phyloP scores from a whole-genome alignment of 2,888 invertebrate genomes.

The Chloroclystis v-ata region DNA sequence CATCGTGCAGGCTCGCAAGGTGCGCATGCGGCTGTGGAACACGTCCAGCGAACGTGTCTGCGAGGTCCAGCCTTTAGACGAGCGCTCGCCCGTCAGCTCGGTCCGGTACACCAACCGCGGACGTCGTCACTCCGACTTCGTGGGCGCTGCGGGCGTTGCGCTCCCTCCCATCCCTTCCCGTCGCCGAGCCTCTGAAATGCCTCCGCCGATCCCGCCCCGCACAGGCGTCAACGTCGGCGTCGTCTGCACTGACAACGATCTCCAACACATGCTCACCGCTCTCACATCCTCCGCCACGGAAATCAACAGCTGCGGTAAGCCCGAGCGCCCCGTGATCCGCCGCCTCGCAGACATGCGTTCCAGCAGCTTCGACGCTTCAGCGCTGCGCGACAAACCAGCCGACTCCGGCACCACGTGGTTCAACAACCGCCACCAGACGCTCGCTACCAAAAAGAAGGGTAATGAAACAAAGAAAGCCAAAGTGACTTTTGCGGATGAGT shows the following conservation, averaged over 20 bases:
- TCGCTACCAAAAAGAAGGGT: slow-evolving; percentile 80
- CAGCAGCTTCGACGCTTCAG: slow-evolving; percentile 90
- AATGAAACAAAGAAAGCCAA: slow-evolving; percentile 70
- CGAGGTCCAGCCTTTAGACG: slow-evolving; percentile 89
- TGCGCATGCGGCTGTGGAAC: slow-evolving; percentile 90
- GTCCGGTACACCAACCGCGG: slow-evolving; percentile 81
- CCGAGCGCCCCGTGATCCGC: slow-evolving; percentile 72
- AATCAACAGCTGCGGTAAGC: slow-evolving; percentile 83
- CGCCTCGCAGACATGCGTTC: slow-evolving; percentile 85
- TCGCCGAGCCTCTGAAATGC: slow-evolving; percentile 86
- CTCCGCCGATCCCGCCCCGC: slow-evolving; percentile 70
- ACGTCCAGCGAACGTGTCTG: slow-evolving; percentile 88
- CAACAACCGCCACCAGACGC: slow-evolving; percentile 86
- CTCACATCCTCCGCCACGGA: slow-evolving; percentile 90
- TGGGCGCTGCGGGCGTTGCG: slow-evolving; percentile 60
- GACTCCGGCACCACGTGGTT: slow-evolving; percentile 85
- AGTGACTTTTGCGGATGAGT: slow-evolving; percentile 80
- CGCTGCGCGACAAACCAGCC: slow-evolving; percentile 75
- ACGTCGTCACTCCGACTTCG: slow-evolving; percentile 86
- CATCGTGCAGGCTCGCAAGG: slow-evolving; percentile 88
- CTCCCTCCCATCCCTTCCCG: slow-evolving; percentile 79
- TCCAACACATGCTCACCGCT: slow-evolving; percentile 86
- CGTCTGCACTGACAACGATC: slow-evolving; percentile 88
- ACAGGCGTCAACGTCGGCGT: slow-evolving; percentile 74
- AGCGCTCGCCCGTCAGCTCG: slow-evolving; percentile 74